Conservation (phyloP, 2,113 vertebrate species). For the Antidorcas marsupialis region DNA sequence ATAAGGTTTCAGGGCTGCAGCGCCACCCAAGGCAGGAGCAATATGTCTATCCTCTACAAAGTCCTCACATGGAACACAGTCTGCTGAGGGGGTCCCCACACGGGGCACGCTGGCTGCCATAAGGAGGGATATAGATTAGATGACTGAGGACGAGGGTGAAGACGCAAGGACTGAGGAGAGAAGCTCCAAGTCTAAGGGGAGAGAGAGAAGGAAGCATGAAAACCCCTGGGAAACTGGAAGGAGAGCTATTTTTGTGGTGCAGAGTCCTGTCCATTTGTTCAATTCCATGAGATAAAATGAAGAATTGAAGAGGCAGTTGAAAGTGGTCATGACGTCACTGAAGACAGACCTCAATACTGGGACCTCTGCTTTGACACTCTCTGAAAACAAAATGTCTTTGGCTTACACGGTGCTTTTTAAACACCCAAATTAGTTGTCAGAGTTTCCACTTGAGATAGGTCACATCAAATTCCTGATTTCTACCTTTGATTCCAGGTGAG, state of each 20-base stretch:
- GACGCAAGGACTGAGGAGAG: background rate
- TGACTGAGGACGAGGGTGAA: accelerated
- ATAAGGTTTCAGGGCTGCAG: background rate
- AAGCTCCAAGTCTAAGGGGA: background rate
- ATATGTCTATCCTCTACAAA: background rate
- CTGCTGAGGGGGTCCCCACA: accelerated
- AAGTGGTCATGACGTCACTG: background rate
- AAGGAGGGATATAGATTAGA: background rate
- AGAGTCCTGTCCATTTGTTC: background rate
- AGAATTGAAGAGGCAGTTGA: background rate
- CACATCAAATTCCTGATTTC: background rate
- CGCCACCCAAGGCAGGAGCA: background rate
- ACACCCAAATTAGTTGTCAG: background rate
- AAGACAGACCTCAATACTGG: background rate
- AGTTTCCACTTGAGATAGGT: background rate
- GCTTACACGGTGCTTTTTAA: background rate
- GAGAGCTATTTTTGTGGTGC: background rate
- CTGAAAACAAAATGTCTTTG: background rate
- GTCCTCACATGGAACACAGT: background rate
- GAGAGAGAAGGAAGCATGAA: background rate
- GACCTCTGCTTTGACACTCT: too few species aligned
- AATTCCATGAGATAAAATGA: accelerated
- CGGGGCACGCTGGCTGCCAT: accelerated
- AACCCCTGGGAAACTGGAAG: background rate
- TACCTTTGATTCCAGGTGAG: background rate